Percentiles rank a stretch among this genome's conserved stretches.
Conservation (phyloP, 2,797 vertebrate genomes). For the Vespertilio murinus region DNA sequence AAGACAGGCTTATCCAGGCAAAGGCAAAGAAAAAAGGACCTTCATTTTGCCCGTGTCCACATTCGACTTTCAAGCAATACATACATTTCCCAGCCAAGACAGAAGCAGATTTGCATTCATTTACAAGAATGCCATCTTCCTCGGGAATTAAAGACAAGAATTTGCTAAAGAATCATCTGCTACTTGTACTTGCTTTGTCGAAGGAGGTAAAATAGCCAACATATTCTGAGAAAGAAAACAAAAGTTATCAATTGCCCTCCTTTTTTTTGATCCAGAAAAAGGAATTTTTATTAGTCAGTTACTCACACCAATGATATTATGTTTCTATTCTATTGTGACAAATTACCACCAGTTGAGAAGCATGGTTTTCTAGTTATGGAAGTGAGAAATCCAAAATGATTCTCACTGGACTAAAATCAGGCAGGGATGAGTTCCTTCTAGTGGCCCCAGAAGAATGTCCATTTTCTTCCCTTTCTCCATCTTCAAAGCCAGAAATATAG, state of each 20-base stretch:
- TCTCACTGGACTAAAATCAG: neutral
- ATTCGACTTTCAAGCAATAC: slow-evolving; percentile 48
- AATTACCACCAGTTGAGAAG: neutral
- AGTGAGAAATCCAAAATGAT: neutral
- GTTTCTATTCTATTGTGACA: neutral
- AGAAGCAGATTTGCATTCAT: slow-evolving; percentile 74
- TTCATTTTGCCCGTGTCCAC: slow-evolving; percentile 28
- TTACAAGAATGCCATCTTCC: slow-evolving; percentile 66
- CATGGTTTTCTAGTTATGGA: neutral
- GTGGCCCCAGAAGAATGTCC: neutral
- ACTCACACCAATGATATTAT: neutral
- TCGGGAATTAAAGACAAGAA: slow-evolving; percentile 65
- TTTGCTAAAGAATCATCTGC: slow-evolving; percentile 62
- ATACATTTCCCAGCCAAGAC: slow-evolving; percentile 57
- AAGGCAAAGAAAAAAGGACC: neutral
- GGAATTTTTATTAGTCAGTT: neutral
- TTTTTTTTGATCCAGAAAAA: neutral
- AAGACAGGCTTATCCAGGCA: neutral
- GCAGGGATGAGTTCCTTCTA: neutral
- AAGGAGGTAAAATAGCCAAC: slow-evolving; percentile 38
- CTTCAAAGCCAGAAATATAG: neutral
- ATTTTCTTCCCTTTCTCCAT: neutral
- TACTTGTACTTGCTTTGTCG: slow-evolving; percentile 33
- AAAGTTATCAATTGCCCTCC: neutral
- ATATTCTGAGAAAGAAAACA: slow-evolving; percentile 47